Evolutionary conservation across 2,888 invertebrate species (phyloP).

Genomic region (Ennomos fuscantarius): DNA sequence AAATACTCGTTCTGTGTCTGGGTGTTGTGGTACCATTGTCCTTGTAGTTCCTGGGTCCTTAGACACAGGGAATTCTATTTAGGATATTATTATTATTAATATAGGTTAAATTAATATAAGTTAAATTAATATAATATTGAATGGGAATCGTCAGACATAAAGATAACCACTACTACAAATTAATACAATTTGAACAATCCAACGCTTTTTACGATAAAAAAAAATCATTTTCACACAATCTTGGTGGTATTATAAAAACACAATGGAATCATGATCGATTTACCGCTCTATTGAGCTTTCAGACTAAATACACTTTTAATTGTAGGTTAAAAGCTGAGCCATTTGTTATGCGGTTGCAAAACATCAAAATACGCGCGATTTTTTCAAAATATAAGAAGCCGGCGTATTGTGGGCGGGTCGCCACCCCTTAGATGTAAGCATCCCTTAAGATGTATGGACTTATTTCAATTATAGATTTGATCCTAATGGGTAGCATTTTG

Average conservation of each 20-base stretch:
- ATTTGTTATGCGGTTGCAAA: conserved; percentile 76
- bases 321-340: conserved; percentile 58
- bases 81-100: no score
- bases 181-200: no score
- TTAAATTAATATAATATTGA: no score
- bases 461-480: conserved; percentile 68
- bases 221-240: conserved; percentile 17
- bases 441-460: conserved; percentile 52
- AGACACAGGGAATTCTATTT: no score
- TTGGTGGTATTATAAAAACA: conserved; percentile 34
- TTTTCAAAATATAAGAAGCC: conserved; percentile 45
- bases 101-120: no score
- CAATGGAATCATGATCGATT: conserved; percentile 65
- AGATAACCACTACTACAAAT: no score
- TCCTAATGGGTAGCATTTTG: conserved; percentile 56
- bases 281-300: conserved; percentile 65
- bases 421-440: conserved; percentile 47
- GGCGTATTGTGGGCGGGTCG: conserved; percentile 56
- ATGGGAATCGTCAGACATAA: no score
- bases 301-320: conserved; percentile 75
- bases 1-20: no score
- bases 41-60: no score
- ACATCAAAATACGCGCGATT: conserved; percentile 69
- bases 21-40: no score
- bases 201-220: no score